A percentile compares a stretch with the other conserved stretches of the same genome.
Evolutionary conservation across 2,797 vertebrate genomes (phyloP).

Genomic region (Tinamus major): DNA sequence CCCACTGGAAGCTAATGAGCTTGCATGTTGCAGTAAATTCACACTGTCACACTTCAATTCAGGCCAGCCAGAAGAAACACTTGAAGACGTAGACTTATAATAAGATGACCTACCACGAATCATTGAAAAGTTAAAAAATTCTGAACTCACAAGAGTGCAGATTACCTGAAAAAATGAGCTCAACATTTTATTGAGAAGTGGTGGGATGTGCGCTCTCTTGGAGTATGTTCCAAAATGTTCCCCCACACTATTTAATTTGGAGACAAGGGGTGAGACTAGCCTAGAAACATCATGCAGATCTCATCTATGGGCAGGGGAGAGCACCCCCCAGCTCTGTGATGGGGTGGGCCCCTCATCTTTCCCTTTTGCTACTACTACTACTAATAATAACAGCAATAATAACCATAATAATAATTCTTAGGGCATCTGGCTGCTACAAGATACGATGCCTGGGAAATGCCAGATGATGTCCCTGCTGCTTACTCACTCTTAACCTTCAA

Average conservation of each 20-base stretch:
- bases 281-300: background rate
- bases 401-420: too few species aligned
- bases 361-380: background rate
- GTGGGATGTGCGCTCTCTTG: rapidly evolving
- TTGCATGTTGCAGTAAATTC: background rate
- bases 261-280: background rate
- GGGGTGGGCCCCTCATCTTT: background rate
- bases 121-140: background rate
- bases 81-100: background rate
- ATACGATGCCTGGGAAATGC: background rate
- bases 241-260: background rate
- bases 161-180: background rate
- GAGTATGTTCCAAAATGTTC: background rate
- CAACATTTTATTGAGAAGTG: background rate
- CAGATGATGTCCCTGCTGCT: background rate
- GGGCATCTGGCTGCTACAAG: background rate
- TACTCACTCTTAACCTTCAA: conserved; percentile 1
- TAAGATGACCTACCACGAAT: background rate
- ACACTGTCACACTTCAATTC: rapidly evolving
- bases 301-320: too few species aligned
- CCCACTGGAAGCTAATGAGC: conserved; percentile 16
- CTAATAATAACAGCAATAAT: too few species aligned
- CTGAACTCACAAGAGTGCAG: background rate
- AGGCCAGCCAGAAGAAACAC: background rate
- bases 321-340: background rate